Evolutionary conservation across 2,888 invertebrate genomes (phyloP).

Genomic region (Cataglyphis albicans): DNA sequence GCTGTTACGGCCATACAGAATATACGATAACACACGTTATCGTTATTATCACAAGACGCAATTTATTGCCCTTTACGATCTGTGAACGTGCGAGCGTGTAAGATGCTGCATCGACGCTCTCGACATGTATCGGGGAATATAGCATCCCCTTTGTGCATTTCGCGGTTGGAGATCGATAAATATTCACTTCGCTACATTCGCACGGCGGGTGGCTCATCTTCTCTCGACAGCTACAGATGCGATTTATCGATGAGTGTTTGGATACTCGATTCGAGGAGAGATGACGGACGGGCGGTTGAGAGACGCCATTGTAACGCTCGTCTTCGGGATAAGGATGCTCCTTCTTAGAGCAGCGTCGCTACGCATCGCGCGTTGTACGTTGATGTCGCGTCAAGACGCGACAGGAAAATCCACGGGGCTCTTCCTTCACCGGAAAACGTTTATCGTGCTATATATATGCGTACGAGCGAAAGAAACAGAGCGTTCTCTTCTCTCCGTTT

Average conservation of each 20-base stretch:
- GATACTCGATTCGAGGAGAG: constrained; percentile 31
- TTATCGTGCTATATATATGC: constrained; percentile 73
- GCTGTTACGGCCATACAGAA: neutral
- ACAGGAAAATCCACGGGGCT: constrained; percentile 74
- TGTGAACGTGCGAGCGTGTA: neutral
- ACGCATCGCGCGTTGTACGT: constrained; percentile 23
- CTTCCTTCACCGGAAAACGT: constrained; percentile 71
- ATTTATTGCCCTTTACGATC: constrained; percentile 30
- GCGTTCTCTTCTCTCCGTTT: constrained; percentile 13
- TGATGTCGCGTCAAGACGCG: constrained; percentile 67
- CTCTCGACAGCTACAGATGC: constrained; percentile 21
- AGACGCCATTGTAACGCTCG: constrained; percentile 29
- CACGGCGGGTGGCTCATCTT: neutral
- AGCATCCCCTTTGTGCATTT: constrained; percentile 32
- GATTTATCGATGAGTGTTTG: constrained; percentile 49
- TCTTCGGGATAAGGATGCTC: constrained; percentile 47
- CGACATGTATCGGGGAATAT: neutral
- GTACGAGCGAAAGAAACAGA: constrained; percentile 52
- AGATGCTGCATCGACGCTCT: constrained; percentile 8
- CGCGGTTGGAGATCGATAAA: constrained; percentile 35
- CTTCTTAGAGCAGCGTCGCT: neutral
- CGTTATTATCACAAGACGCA: constrained; percentile 13
- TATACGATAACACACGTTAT: constrained; percentile 5
- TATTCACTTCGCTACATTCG: constrained; percentile 23
- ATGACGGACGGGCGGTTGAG: constrained; percentile 43